phyloP scores from a whole-genome alignment of 2,888 invertebrate species.

The Rotaria sp. region DNA sequence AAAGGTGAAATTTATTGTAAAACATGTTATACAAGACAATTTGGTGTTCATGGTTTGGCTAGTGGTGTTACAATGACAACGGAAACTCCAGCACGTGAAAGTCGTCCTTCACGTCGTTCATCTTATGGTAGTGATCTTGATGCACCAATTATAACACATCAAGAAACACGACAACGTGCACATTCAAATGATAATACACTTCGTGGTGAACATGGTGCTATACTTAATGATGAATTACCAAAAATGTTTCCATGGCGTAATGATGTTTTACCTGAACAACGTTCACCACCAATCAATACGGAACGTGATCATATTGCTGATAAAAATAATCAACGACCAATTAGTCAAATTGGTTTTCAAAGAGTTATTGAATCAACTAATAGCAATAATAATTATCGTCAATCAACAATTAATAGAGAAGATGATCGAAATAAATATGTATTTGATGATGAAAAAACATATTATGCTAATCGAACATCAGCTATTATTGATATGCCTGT shows the following conservation, averaged over 20 bases:
- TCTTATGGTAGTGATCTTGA: neutral
- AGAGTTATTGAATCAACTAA: neutral
- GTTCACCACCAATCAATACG: neutral
- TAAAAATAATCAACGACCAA: neutral
- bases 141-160: neutral
- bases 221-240: neutral
- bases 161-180: neutral
- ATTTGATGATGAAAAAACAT: neutral
- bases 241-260: slow-evolving; percentile 14
- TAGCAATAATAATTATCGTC: neutral
- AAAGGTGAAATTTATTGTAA: slow-evolving; percentile 29
- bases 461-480: neutral
- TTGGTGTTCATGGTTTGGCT: slow-evolving; percentile 8
- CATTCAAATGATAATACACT: neutral
- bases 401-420: neutral
- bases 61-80: slow-evolving; percentile 24
- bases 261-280: neutral
- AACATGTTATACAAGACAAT: slow-evolving; percentile 14
- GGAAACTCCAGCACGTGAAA: neutral
- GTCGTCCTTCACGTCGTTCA: slow-evolving; percentile 17
- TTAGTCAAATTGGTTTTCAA: neutral
- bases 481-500: neutral
- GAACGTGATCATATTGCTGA: neutral
- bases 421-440: neutral
- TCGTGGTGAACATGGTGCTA: neutral